Evolutionary conservation across 2,888 invertebrate species (phyloP).

Genomic region (Cistogaster globosa): DNA sequence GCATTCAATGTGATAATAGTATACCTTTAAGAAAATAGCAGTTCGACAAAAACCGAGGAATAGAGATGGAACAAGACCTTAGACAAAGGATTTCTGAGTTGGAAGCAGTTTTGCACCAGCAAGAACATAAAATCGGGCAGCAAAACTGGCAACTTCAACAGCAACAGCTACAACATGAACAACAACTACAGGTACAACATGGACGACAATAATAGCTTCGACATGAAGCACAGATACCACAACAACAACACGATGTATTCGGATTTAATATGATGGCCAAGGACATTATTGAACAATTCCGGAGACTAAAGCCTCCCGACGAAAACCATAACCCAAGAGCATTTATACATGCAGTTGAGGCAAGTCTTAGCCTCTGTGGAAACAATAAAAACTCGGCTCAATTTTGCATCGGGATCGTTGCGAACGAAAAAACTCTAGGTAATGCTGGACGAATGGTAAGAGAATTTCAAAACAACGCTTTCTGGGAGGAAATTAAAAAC

Average conservation of each 20-base stretch:
- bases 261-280: background rate
- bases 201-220: background rate
- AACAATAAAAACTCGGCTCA: background rate
- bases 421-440: constrained; percentile 13
- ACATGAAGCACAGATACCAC: background rate
- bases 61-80: background rate
- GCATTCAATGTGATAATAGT: background rate
- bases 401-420: constrained; percentile 12
- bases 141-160: background rate
- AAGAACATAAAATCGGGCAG: background rate
- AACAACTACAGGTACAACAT: background rate
- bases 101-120: background rate
- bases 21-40: background rate
- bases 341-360: constrained; percentile 5
- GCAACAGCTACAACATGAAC: background rate
- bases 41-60: background rate
- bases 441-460: constrained; percentile 9
- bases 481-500: constrained; percentile 28
- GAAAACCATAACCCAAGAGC: constrained; percentile 12
- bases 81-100: background rate
- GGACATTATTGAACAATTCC: background rate
- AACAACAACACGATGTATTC: background rate
- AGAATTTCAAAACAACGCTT: background rate
- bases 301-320: constrained; percentile 2
- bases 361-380: background rate